Evolutionary conservation across 2,113 vertebrate species (phyloP).

Genomic region (Cichladusa arquata): DNA sequence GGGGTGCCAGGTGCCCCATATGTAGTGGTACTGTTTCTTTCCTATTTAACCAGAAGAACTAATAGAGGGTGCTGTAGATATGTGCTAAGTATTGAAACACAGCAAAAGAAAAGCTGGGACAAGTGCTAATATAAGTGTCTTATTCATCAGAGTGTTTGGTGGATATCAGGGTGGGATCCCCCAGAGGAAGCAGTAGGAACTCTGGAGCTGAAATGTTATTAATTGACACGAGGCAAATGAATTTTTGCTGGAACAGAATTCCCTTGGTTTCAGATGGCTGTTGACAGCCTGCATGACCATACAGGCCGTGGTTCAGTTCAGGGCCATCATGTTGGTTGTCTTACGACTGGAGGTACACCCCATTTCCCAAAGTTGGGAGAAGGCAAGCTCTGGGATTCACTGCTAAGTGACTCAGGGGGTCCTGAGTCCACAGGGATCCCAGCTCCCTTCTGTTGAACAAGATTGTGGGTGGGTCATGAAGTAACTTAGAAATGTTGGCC

Average conservation of each 20-base stretch:
- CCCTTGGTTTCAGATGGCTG: not conserved
- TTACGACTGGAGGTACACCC: rapidly evolving
- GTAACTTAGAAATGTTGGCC: rapidly evolving
- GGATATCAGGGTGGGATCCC: not conserved
- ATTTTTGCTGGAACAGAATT: not conserved
- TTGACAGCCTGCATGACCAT: not conserved
- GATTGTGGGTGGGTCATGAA: not conserved
- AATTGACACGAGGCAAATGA: not conserved
- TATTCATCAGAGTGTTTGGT: not conserved
- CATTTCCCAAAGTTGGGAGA: not conserved
- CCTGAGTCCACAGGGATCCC: not conserved
- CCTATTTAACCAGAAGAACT: not conserved
- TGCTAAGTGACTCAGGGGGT: not conserved
- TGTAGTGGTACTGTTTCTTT: not conserved
- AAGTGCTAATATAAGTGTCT: not conserved
- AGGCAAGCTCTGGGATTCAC: not conserved
- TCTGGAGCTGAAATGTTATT: not conserved
- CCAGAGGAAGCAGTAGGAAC: not conserved
- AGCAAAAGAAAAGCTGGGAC: not conserved
- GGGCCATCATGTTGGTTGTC: rapidly evolving
- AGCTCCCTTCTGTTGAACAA: not conserved
- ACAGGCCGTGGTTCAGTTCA: not conserved
- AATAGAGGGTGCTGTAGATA: not conserved
- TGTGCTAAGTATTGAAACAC: not conserved
- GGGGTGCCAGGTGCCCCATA: not conserved